These are phyloP conservation scores for Bedellia somnulentella DNA, from an alignment of 2,888 invertebrate species.

Conservation along the genomic window DNA sequence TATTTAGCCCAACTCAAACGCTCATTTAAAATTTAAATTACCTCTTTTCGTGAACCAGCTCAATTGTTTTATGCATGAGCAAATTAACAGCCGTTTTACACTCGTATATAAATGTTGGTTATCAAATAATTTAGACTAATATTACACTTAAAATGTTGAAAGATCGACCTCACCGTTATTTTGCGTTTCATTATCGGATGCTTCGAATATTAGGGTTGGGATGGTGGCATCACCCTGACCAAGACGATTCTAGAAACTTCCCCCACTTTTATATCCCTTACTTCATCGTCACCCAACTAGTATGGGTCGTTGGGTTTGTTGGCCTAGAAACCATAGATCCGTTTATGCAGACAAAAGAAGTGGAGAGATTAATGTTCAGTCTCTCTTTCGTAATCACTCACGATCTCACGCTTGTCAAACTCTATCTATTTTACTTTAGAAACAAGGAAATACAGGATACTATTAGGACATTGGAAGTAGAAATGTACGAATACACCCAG, in stretches of 20 bases:
- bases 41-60: no score
- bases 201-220: slow-evolving; percentile 40
- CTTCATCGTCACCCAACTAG: slow-evolving; percentile 31
- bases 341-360: slow-evolving; percentile 43
- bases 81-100: no score
- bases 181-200: slow-evolving; percentile 31
- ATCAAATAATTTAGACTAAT: background rate
- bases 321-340: slow-evolving; percentile 50
- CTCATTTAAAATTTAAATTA: no score
- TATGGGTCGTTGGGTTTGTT: slow-evolving; percentile 47
- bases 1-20: no score
- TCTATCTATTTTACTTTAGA: slow-evolving; percentile 43
- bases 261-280: slow-evolving; percentile 39
- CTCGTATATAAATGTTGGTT: no score
- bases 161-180: slow-evolving; percentile 28
- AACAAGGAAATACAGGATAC: slow-evolving; percentile 38
- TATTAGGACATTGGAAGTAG: slow-evolving; percentile 34
- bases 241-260: slow-evolving; percentile 32
- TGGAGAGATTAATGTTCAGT: slow-evolving; percentile 49
- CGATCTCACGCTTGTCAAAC: slow-evolving; percentile 40
- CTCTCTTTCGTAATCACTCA: slow-evolving; percentile 51
- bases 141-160: background rate
- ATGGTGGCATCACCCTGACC: slow-evolving; percentile 52
- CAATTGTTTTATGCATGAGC: no score
- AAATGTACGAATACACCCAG: slow-evolving; percentile 34